phyloP scores from a whole-genome alignment of 2,888 invertebrate species.

The Melieria picta region DNA sequence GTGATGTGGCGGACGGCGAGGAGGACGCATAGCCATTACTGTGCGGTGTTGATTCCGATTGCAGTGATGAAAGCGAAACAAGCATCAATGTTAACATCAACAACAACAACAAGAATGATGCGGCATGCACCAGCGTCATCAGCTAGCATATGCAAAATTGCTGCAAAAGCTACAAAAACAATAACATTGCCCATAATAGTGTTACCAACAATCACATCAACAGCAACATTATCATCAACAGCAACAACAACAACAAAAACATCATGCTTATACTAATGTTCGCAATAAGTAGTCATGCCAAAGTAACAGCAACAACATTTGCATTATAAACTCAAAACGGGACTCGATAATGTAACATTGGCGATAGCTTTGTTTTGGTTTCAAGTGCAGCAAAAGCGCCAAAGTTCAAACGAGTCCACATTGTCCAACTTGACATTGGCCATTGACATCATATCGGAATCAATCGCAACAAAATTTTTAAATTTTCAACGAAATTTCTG shows the following conservation, averaged over 20 bases:
- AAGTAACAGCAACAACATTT: constrained; percentile 18
- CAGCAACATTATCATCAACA: neutral
- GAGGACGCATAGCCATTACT: constrained; percentile 67
- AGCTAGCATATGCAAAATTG: constrained; percentile 43
- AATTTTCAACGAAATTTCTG: too few relatives aligned
- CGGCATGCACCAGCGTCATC: constrained; percentile 32
- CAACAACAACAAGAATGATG: constrained; percentile 19
- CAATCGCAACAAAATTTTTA: too few relatives aligned
- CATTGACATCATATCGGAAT: too few relatives aligned
- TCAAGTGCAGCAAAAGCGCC: too few relatives aligned
- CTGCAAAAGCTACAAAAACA: constrained; percentile 32
- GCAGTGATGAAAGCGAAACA: constrained; percentile 55
- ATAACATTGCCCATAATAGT: neutral
- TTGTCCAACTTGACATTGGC: too few relatives aligned
- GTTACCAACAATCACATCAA: constrained; percentile 3
- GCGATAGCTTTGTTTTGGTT: too few relatives aligned
- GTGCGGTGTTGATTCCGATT: constrained; percentile 62
- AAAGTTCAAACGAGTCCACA: too few relatives aligned
- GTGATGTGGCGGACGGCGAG: constrained; percentile 46
- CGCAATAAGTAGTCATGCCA: neutral
- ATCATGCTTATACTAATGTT: constrained; percentile 8
- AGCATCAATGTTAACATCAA: constrained; percentile 39
- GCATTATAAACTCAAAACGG: neutral
- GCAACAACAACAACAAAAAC: neutral
- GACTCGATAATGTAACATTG: too few relatives aligned